Evolutionary conservation across 2,797 vertebrate species (phyloP), one percentile per base, ranked within the genome.

Genomic region (Rhinophrynus dorsalis): DNA sequence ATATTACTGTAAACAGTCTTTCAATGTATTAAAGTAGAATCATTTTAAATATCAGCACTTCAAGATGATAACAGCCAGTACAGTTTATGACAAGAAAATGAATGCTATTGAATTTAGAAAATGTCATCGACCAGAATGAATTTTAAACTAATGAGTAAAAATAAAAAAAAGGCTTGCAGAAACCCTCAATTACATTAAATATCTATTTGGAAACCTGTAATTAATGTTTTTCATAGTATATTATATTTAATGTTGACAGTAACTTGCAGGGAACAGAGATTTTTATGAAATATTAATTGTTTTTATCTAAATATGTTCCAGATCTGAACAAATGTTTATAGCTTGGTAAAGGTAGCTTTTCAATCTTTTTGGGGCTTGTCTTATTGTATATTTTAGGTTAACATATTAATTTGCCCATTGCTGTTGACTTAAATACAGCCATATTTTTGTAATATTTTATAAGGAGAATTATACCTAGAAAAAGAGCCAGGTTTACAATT

Each of bases 1-100:
- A n/a, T n/a, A n/a, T n/a, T n/a, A n/a, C n/a, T n/a, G n/a, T n/a
- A n/a, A n/a, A n/a, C n/a, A n/a, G n/a, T n/a, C n/a, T n/a, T n/a
- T n/a, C n/a, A n/a, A n/a, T n/a, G n/a, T n/a, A n/a, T 13, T 38
- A 17, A n/a, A 17, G 5, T 11, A 44, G 54, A 54, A 48, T 20
- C 0, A 50, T 38, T 54, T 44, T 5, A 13, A 50, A 44, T 29
- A 35, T 55, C 50, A 45, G 20, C 13, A 7, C 17, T 17, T 26
- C 18, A 27, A 18, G 4, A 6, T 40, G 37, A 70, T 26, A 35
- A 45, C 21, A 62, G 37, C 57, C 32, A 52, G 47, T 61, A 44
- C 47, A 18, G 48, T 54, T 54, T 69, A 61, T 69, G 67, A 69
- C 57, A 61, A 17, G 57, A 61, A 69, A 61, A 61, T 69, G 61